phyloP scores from a whole-genome alignment of 2,888 invertebrate genomes.

The Caenorhabditis drosophilae region DNA sequence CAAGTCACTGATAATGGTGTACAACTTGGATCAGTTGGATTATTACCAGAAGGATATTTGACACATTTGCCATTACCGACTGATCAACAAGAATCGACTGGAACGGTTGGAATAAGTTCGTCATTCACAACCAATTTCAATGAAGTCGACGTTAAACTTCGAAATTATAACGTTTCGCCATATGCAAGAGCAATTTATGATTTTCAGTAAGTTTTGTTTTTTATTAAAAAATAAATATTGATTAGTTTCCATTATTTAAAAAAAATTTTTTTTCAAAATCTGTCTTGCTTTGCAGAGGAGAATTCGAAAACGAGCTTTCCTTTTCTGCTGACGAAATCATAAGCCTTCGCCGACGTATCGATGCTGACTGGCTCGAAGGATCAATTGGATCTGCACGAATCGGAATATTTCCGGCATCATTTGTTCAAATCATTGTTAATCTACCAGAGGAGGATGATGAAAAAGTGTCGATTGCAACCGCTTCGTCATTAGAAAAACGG shows the following conservation, averaged over 20 bases:
- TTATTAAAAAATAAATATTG: slow-evolving; percentile 5
- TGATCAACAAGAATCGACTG: not conserved
- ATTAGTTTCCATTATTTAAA: too few relatives aligned
- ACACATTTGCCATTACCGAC: not conserved
- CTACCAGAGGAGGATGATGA: slow-evolving; percentile 25
- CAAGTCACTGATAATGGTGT: slow-evolving; percentile 17
- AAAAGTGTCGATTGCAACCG: not conserved
- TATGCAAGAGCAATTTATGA: slow-evolving; percentile 47
- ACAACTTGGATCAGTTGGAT: slow-evolving; percentile 13
- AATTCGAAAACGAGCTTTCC: slow-evolving; percentile 55
- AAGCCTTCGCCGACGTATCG: slow-evolving; percentile 38
- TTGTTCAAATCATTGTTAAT: slow-evolving; percentile 47
- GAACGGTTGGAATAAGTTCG: slow-evolving; percentile 20
- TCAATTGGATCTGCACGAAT: slow-evolving; percentile 25
- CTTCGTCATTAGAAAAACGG: slow-evolving; percentile 10
- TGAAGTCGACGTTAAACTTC: slow-evolving; percentile 29
- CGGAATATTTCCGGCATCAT: slow-evolving; percentile 46
- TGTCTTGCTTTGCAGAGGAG: slow-evolving; percentile 42
- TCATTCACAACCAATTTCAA: slow-evolving; percentile 48
- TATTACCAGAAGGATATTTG: slow-evolving; percentile 4
- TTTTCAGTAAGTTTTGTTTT: slow-evolving; percentile 39
- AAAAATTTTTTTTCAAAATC: not conserved
- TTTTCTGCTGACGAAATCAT: slow-evolving; percentile 59
- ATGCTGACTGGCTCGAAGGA: slow-evolving; percentile 58
- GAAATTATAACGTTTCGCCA: slow-evolving; percentile 31